Conservation (phyloP, 2,888 invertebrate genomes). For the Eupithecia subumbrata region DNA sequence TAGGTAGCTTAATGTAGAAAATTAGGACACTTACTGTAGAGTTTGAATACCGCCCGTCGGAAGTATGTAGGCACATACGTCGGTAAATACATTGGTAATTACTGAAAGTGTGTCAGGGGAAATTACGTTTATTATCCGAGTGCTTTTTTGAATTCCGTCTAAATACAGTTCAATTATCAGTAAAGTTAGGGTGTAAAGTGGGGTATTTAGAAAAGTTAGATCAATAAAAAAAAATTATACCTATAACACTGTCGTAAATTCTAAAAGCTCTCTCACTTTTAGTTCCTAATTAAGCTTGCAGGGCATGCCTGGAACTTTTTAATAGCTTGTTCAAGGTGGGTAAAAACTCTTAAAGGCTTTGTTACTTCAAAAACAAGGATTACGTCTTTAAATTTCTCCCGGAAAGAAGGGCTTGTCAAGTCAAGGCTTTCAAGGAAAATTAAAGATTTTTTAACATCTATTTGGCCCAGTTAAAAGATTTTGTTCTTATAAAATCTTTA, state of each 20-base stretch:
- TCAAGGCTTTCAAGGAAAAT: neutral
- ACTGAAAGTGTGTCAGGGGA: conserved; percentile 13
- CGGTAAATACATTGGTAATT: neutral
- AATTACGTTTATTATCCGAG: conserved; percentile 13
- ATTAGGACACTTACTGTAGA: neutral
- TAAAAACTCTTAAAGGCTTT: conserved; percentile 30
- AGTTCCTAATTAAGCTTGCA: conserved; percentile 26
- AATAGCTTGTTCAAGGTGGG: conserved; percentile 16
- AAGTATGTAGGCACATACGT: neutral
- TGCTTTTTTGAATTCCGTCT: conserved; percentile 10
- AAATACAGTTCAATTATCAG: neutral
- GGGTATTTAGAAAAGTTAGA: neutral
- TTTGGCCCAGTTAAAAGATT: neutral
- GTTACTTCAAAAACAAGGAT: conserved; percentile 13
- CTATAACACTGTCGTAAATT: neutral
- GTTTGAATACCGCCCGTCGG: neutral
- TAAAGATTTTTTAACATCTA: neutral
- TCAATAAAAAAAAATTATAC: neutral
- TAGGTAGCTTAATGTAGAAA: neutral
- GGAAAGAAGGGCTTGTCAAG: neutral
- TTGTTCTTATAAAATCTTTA: neutral
- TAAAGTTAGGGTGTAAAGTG: neutral
- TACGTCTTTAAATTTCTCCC: neutral
- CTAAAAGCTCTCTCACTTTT: neutral
- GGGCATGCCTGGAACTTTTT: conserved; percentile 21